Evolutionary conservation across 2,888 invertebrate genomes (phyloP).

Genomic region (Therioaphis trifolii): DNA sequence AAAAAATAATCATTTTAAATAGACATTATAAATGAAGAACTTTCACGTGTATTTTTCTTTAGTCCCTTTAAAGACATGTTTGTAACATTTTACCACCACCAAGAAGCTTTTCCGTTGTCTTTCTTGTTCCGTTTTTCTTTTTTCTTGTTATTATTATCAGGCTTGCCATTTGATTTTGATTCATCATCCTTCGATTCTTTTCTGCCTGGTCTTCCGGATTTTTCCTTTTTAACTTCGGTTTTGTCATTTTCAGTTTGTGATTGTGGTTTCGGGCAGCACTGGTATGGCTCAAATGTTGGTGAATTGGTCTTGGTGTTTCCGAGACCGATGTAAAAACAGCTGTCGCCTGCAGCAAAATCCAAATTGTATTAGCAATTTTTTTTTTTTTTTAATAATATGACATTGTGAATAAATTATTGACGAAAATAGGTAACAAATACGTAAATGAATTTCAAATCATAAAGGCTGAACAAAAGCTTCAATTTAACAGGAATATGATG

Average conservation of each 20-base stretch:
- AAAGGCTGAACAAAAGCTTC: constrained; percentile 55
- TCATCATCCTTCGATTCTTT: constrained; percentile 55
- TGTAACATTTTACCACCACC: constrained; percentile 77
- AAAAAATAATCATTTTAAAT: neutral
- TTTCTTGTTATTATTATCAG: constrained; percentile 63
- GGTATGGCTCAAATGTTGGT: constrained; percentile 87
- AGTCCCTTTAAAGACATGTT: neutral
- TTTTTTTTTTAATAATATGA: constrained; percentile 24
- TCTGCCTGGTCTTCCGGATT: constrained; percentile 77
- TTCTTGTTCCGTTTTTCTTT: constrained; percentile 86
- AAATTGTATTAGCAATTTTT: constrained; percentile 58
- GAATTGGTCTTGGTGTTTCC: constrained; percentile 84
- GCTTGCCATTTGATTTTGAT: constrained; percentile 66
- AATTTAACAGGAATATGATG: constrained; percentile 42
- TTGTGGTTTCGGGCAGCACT: constrained; percentile 80
- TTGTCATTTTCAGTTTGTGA: constrained; percentile 22
- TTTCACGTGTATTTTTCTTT: constrained; percentile 12
- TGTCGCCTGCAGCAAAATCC: constrained; percentile 84
- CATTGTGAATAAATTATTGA: constrained; percentile 35
- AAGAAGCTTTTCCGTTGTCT: constrained; percentile 84
- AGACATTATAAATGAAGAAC: neutral
- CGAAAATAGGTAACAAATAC: constrained; percentile 37
- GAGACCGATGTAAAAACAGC: constrained; percentile 96
- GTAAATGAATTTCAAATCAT: constrained; percentile 48
- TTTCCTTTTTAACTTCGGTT: constrained; percentile 75